Percentiles rank a stretch among this genome's conserved stretches.
Conservation (phyloP, 2,113 vertebrate species). For the Seriola aureovittata region DNA sequence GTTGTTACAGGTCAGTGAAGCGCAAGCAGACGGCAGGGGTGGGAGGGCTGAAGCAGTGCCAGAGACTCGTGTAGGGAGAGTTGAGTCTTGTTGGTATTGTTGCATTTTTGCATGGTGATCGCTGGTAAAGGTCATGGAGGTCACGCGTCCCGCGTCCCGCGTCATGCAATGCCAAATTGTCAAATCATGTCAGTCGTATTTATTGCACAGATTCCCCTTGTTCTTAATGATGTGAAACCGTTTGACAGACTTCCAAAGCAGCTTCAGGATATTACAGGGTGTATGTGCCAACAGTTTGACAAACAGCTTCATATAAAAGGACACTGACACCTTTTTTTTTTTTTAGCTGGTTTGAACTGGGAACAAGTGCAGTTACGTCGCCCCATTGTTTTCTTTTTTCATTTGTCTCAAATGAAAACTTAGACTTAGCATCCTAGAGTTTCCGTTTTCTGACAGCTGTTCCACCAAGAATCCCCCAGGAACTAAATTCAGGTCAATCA, state of each 20-base stretch:
- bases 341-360: neutral
- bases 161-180: neutral
- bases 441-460: neutral
- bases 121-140: conserved; percentile 44
- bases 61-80: conserved; percentile 29
- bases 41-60: conserved; percentile 44
- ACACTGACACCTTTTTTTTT: neutral
- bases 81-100: conserved; percentile 15
- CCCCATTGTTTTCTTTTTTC: neutral
- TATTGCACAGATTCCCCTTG: neutral
- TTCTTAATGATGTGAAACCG: neutral
- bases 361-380: neutral
- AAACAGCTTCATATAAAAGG: neutral
- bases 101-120: conserved; percentile 16
- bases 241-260: neutral
- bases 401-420: neutral
- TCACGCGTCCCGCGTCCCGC: neutral
- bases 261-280: neutral
- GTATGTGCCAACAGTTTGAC: too few relatives aligned
- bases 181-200: neutral
- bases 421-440: neutral
- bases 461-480: neutral
- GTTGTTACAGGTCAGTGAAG: conserved; percentile 58
- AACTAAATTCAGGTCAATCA: conserved; percentile 13
- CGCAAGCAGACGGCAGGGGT: conserved; percentile 4